Evolutionary conservation across 1,140 invertebrate genomes (phyloP), one percentile per base, ranked within the genome.

Genomic region (Sarcophaga peregrina): DNA sequence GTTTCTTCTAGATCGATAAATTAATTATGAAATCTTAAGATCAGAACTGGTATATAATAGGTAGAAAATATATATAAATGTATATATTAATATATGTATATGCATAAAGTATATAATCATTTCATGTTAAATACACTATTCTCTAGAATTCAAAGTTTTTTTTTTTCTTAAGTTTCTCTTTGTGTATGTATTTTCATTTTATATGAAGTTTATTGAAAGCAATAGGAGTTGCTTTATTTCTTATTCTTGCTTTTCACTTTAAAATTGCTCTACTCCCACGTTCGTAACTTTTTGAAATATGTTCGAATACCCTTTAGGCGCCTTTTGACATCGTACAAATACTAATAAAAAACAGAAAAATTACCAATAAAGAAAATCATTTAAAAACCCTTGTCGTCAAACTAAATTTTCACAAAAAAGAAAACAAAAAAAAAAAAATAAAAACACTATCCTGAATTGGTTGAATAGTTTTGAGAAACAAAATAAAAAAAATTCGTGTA

Each of bases 321-420:
- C 62, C 62, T 68, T 68, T 68, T 68, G 62, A 68, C 62, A 68
- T 68, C 62, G 6, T 20, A 68, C 62, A 68, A 68, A 9, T 25
- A 17, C 17, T 9, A 68, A 9, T 37, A 20, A 68, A 68, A 68
- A 68, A 68, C n/a, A 8, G 8, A 20, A 20, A 68, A 68, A 68
- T 8, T 20, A 37, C 25, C 25, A 37, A 58, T n/a, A 58, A 58
- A 58, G 54, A 58, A 58, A 37, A 58, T 58, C 54, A 58, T 58
- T 58, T 58, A n/a, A 68, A 68, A 68, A 68, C 62, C 62, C 62
- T 68, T 68, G 62, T 68, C 62, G 62, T 68, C 62, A 68, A 68
- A 68, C 8, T 62, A 62, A 20, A 20, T 68, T 17, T 68, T 68
- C 17, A 20, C 58, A 17, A 17, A 20, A 68, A 68, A 17, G 8